Base-by-base conservation (phyloP, 2,888 invertebrate genomes). In the Lithophane semibrunnea region DNA sequence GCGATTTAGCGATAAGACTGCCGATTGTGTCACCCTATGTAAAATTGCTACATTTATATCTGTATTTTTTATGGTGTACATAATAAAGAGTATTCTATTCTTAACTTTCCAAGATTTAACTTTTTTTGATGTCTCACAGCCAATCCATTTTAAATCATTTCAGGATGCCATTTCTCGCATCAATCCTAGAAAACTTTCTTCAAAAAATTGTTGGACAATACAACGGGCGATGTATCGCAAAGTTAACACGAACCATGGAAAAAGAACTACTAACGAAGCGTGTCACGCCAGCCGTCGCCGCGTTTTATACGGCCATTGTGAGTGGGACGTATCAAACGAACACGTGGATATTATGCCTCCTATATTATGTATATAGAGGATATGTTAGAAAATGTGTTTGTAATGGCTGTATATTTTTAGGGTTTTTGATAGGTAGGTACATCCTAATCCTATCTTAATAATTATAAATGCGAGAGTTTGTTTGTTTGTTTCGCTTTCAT, bases 241-340 rank as follows among this genome's bases (percentile, higher is more conserved):
- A 79, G 73, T 80, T 85, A 86, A 86, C 84, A 81, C 75, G 77
- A 88, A 66, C 86, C 85, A 88, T 89, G 90, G 87, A 88, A 90
- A 92, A 92, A 93, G 91, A 93, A 91, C 89, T 90, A 89, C 91
- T 92, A 93, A 93, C 92, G 90, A 93, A 94, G 88, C 89, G 81
- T 91, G 92, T 92, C 88, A 83, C 76, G 84, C 88, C 93, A 93
- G 89, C 86, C 92, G 93, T 83, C 88, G 88, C 91, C 91, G 88
- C 91, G 90, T 92, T 93, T 93, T 92, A 93, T 94, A 91, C 86
- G 90, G 88, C 90, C 89, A 90, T 92, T 91, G 88, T 80, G 82
- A 88, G 86, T 87, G 83, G 77, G 79, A 83, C 85, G 77, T 88
- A 89, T 88, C 88, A 87, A 84, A 80, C 81, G 84, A 88, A 88